Conservation (phyloP, 2,888 invertebrate species). For the Agonopterix alstromeriana region DNA sequence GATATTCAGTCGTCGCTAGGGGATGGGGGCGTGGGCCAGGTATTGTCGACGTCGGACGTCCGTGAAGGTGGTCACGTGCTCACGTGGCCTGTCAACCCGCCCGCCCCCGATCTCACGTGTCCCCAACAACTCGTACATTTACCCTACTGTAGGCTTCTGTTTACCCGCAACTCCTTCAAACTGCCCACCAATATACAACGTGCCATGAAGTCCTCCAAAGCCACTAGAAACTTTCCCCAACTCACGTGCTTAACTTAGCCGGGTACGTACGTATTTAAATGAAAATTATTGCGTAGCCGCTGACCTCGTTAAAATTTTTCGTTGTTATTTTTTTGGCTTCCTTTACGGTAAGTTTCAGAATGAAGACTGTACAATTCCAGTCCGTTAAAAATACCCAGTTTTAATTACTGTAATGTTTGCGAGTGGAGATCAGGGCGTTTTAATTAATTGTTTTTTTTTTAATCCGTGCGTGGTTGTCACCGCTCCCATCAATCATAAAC, state of each 20-base stretch:
- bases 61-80: constrained; percentile 28
- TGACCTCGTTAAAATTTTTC: constrained; percentile 28
- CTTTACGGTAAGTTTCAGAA: constrained; percentile 18
- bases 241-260: constrained; percentile 42
- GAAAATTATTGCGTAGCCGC: constrained; percentile 32
- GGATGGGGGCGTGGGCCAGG: background rate
- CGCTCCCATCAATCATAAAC: background rate
- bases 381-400: constrained; percentile 2
- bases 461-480: background rate
- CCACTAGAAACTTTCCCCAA: constrained; percentile 46
- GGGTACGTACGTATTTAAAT: constrained; percentile 14
- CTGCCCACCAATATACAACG: constrained; percentile 33
- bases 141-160: constrained; percentile 37
- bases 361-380: constrained; percentile 24
- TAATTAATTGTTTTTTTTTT: no score
- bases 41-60: constrained; percentile 8
- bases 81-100: constrained; percentile 29
- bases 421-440: background rate
- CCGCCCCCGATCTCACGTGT: constrained; percentile 28
- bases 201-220: constrained; percentile 51
- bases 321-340: constrained; percentile 35
- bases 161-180: constrained; percentile 49
- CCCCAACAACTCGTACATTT: constrained; percentile 13
- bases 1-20: constrained; percentile 2
- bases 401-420: background rate